phyloP scores from a whole-genome alignment of 2,113 vertebrate species.

The Camelus bactrianus region DNA sequence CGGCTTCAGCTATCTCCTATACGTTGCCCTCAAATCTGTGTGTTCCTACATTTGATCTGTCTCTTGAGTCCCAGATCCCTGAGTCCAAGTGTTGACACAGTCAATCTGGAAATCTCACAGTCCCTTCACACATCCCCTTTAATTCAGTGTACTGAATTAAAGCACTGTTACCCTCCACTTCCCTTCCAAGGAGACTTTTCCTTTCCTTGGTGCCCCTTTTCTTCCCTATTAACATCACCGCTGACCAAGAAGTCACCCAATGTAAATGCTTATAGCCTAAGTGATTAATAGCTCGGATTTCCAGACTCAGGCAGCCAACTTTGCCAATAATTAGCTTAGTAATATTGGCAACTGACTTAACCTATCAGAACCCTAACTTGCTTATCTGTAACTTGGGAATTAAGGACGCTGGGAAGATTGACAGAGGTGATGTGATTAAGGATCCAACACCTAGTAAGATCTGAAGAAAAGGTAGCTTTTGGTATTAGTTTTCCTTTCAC shows the following conservation, averaged over 20 bases:
- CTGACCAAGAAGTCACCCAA: neutral
- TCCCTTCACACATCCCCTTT: neutral
- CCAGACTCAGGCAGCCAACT: neutral
- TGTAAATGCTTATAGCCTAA: conserved; percentile 8
- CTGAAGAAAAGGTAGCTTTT: conserved; percentile 33
- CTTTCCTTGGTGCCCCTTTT: neutral
- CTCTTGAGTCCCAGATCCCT: neutral
- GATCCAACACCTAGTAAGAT: neutral
- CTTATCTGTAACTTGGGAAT: neutral
- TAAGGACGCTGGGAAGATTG: neutral
- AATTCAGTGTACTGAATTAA: neutral
- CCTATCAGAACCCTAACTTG: neutral
- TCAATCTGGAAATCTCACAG: neutral
- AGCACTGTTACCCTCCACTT: neutral
- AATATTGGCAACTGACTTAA: conserved; percentile 36
- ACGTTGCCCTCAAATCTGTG: neutral
- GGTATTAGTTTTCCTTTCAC: neutral
- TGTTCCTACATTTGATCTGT: neutral
- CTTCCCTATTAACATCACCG: neutral
- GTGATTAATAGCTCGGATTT: conserved; percentile 38
- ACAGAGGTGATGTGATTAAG: neutral
- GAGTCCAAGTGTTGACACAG: neutral
- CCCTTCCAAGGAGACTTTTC: neutral
- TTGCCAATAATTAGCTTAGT: conserved; percentile 54
- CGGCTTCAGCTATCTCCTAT: neutral